A percentile compares a stretch with the other conserved stretches of the same genome.
phyloP scores from a whole-genome alignment of 1,140 invertebrate species.

The Carposina sasakii region DNA sequence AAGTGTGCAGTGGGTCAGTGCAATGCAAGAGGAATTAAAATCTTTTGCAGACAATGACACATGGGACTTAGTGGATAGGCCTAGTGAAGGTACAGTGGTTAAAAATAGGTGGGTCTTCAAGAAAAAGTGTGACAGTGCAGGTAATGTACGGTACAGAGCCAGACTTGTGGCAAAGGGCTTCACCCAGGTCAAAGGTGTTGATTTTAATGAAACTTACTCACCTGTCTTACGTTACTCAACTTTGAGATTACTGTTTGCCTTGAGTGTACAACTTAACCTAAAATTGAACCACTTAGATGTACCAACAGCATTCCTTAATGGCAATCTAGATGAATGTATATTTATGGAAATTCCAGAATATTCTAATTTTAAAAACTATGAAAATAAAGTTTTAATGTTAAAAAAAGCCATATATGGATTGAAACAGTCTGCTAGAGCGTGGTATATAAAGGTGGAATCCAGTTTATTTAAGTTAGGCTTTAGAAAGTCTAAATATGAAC shows the following conservation, averaged over 20 bases:
- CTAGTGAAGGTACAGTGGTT: constrained; percentile 27
- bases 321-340: constrained; percentile 25
- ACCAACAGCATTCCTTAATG: constrained; percentile 23
- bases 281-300: constrained; percentile 28
- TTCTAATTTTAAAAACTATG: too few species aligned
- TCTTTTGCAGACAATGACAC: constrained; percentile 27
- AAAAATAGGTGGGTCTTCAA: constrained; percentile 54
- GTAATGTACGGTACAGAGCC: constrained; percentile 11
- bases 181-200: constrained; percentile 19
- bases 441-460: constrained; percentile 25
- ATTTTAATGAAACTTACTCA: constrained; percentile 24
- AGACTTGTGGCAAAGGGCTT: constrained; percentile 18
- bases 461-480: constrained; percentile 24
- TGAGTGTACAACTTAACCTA: constrained; percentile 25
- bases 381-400: too few species aligned
- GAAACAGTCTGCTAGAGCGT: constrained; percentile 29
- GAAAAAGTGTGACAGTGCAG: constrained; percentile 12
- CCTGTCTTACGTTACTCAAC: constrained; percentile 25
- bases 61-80: constrained; percentile 40
- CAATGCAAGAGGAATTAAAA: constrained; percentile 20
- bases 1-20: constrained; percentile 5
- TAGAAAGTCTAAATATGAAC: constrained; percentile 21
- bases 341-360: constrained; percentile 24
- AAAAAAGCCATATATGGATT: constrained; percentile 31
- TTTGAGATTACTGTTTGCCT: constrained; percentile 16